phyloP scores from a whole-genome alignment of 2,113 vertebrate species.

The Arenaria interpres region DNA sequence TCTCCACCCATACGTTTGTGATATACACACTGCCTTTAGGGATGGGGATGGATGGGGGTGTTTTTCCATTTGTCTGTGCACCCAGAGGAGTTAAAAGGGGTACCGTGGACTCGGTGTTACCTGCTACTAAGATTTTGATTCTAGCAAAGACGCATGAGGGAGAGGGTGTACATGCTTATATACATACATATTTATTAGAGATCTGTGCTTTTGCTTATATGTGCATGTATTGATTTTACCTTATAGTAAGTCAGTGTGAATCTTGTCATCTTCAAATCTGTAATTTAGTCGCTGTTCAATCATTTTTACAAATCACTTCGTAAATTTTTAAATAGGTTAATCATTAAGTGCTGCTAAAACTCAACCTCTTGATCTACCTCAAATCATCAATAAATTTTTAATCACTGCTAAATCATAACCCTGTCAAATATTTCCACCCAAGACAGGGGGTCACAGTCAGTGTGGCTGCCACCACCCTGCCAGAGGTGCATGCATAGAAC shows the following conservation, averaged over 20 bases:
- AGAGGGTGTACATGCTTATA: not conserved
- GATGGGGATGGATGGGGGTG: no score
- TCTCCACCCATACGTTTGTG: no score
- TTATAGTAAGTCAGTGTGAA: not conserved
- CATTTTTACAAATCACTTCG: not conserved
- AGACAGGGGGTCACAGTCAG: not conserved
- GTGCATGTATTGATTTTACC: not conserved
- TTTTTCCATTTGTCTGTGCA: no score
- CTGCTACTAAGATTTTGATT: not conserved
- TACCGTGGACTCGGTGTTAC: not conserved
- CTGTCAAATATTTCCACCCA: no score
- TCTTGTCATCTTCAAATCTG: not conserved
- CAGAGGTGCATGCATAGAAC: not conserved
- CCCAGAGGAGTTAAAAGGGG: not conserved
- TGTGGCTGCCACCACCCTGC: not conserved
- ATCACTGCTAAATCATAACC: no score
- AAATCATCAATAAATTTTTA: no score
- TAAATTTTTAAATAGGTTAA: not conserved
- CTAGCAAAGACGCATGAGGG: not conserved
- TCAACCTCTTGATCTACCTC: no score
- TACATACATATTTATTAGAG: not conserved
- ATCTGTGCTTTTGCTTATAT: not conserved
- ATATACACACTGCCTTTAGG: no score
- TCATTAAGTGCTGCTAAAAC: no score
- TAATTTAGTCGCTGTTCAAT: not conserved